Base-by-base conservation (phyloP, 2,113 vertebrate species). In the Zosterops japonicus region DNA sequence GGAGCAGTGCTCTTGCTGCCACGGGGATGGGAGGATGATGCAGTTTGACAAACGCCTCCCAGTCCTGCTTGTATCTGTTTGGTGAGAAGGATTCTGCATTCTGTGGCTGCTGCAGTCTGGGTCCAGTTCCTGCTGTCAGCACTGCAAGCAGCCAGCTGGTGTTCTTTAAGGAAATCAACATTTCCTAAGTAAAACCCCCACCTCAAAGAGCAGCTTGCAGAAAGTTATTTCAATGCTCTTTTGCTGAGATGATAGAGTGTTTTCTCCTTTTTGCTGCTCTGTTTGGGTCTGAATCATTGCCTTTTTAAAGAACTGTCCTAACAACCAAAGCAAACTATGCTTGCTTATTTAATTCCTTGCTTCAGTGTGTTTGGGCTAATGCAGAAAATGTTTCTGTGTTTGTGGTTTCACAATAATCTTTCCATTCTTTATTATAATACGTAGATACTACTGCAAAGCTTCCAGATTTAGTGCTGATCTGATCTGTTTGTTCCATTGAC, bases 51-150 rank as follows among this genome's bases (percentile, higher is more conserved):
- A 4, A 41, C 63, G 9, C 22, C 20, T 52, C 42, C 28, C 11
- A 18, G 0, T 63, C 14, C 41, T 60, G 44, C 19, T 39, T 19
- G 17, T 13, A 0, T 28, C 25, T 33, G 4, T 33, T 53, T n/a
- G 46, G 1, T 52, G 17, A 8, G 15, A 4, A 36, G 9, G n/a
- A 2, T 39, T 77, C 15, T 84, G 46, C 6, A 0, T 41, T 35
- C 28, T 88, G 70, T 44, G 56, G 8, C n/a, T 63, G 64, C 74
- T 46, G 67, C 67, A 49, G 31, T 28, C 33, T 18, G 64, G 44
- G 70, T n/a, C 12, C 44, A 4, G 57, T 44, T 77, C 22, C 49
- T 69, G 1, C 83, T 63, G 27, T 9, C 17, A 18, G 39, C n/a
- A 2, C 47, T 65, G 63, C 63, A 36, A 42, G 10, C 16, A 68